Base-by-base conservation (phyloP, 2,888 invertebrate genomes). In the Napeogenes inachia region DNA sequence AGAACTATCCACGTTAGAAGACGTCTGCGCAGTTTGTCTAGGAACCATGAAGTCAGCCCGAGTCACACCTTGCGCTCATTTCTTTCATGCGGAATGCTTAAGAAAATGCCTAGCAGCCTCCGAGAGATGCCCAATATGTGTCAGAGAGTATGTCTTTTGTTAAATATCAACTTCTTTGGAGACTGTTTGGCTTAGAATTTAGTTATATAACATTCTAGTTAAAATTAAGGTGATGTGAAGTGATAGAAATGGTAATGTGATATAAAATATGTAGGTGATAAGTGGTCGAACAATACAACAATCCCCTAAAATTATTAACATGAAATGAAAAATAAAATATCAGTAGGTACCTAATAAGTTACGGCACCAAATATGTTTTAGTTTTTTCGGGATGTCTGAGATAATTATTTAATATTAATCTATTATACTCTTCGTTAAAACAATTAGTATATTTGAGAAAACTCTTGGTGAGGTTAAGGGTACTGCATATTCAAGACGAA, bases 21-120 rank as follows among this genome's bases (percentile, higher is more conserved):
- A 96, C 72, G 94, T 95, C 0, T 96, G 96, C 77, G 94, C 95
- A 0, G 94, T 96, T 4, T 96, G 96, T 73, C 88, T 96, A 46
- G 93, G 92, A 66, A 77, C 86, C 2, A 95, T 95, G 95, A 87
- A 87, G 59, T 92, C 93, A 6, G 95, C 95, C 0, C 89, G 95
- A 47, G 93, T 95, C 10, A 95, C 95, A 0, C 95, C 95, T 0
- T 96, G 96, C 76, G 94, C 94, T 57, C 96, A 96, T 77, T 92
- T 94, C 77, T 96, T 95, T 82, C 96, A 96, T 76, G 94, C 94
- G 0, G 94, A 94, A 77, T 96, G 96, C 75, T 85, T 96, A 32
- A 85, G 95, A 64, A 92, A 92, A 69, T 95, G 95, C 75, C 88
- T 95, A n/a, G 94, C 93, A 68, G 88, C 92, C 13, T 93, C 93